Evolutionary conservation across 2,797 vertebrate genomes (phyloP), one percentile per base, ranked within the genome.

Genomic region (Sternotherus odoratus): DNA sequence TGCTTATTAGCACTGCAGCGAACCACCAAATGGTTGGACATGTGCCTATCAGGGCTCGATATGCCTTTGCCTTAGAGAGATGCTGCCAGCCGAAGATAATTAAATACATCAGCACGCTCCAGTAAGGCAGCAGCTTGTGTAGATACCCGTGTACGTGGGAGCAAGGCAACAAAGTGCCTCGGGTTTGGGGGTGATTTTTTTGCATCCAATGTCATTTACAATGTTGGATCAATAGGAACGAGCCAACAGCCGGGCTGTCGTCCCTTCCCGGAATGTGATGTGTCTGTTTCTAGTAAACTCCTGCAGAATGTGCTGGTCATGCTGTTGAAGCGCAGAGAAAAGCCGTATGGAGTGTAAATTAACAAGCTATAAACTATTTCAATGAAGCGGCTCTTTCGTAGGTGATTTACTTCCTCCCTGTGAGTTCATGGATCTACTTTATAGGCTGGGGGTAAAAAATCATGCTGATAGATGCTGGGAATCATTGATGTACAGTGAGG

Each of bases 231-330:
- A 85, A 82, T 72, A 90, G 26, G 63, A 90, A 88, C 2, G 80
- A 90, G 92, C 88, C 69, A 93, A 86, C 95, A 85, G 50, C 24
- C 79, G 56, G 17, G 21, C 49, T 91, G 33, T 56, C 83, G 30
- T 54, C 56, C 82, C 72, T 91, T 94, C 84, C 87, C 91, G 93
- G 86, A 95, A 94, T 91, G 92, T 82, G n/a, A 30, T 6, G 1
- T 72, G 36, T 72, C 11, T 43, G 48, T 79, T 96, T 86, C 84
- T 78, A 74, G 56, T 82, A 85, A 96, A 36, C 1, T 69, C 51
- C 30, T 80, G 78, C 75, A 84, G 26, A 53, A 86, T 88, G 93
- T 69, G 79, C 49, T 92, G 12, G 1, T 79, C 63, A 91, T 81
- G 23, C 85, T 66, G 17, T 33, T 92, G 30, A 88, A 93, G 33